Percentiles rank a stretch among this genome's conserved stretches.
phyloP scores from a whole-genome alignment of 2,888 invertebrate genomes.

The Cylloceria caligata region DNA sequence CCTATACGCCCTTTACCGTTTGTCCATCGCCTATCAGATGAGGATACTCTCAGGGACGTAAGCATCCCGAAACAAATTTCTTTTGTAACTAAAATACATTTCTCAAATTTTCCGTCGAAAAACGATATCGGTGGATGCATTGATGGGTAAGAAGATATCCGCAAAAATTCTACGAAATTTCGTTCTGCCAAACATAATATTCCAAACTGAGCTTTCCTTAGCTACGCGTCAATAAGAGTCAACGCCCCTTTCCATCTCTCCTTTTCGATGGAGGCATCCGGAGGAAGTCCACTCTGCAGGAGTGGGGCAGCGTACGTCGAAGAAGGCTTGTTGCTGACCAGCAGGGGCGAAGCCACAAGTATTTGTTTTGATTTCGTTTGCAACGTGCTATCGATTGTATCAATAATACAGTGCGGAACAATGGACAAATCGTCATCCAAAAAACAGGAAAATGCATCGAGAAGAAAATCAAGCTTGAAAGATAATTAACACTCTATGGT shows the following conservation, averaged over 20 bases:
- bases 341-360: too few species aligned
- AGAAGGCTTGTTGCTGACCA: neutral
- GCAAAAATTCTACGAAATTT: neutral
- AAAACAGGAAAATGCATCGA: neutral
- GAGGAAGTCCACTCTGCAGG: neutral
- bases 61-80: too few species aligned
- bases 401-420: neutral
- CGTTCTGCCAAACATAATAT: neutral
- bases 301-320: neutral
- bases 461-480: neutral
- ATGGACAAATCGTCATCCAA: slow-evolving; percentile 1
- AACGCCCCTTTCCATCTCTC: neutral
- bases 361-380: neutral
- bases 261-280: neutral
- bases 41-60: too few species aligned
- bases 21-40: too few species aligned
- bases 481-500: slow-evolving; percentile 2
- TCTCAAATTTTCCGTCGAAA: too few species aligned
- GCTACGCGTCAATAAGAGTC: neutral
- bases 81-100: too few species aligned
- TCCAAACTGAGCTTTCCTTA: neutral
- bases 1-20: too few species aligned
- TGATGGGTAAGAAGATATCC: too few species aligned
- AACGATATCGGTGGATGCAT: too few species aligned
- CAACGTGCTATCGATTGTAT: neutral